Evolutionary conservation across 2,797 vertebrate species (phyloP), one percentile per base, ranked within the genome.

Genomic region (Sebastolobus altivelis): DNA sequence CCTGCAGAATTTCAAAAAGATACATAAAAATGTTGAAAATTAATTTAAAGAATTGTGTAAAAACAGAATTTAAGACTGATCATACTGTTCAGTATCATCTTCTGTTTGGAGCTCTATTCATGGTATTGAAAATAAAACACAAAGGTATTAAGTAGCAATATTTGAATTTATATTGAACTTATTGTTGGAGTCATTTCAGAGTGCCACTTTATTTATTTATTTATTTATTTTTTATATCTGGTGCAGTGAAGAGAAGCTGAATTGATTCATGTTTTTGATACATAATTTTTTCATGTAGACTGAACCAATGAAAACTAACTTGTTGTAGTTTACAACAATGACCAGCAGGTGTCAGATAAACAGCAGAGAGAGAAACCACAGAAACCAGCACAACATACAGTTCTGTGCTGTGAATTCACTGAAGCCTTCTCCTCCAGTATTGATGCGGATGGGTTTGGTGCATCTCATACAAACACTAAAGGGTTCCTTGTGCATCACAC

Each of bases 311-410:
- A 6, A 52, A 35, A 46, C 9, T 8, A 49, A 11, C 31, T 0
- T 18, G 25, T 18, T 29, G 7, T 72, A 75, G 40, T 85, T 82
- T 25, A 3, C 25, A n/a, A 18, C 0, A 12, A 20, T 29, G 59
- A 13, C 81, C 88, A 80, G 68, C 4, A 84, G 87, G 54, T 79
- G 90, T 79, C 84, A 88, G 59, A n/a, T 63, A 72, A 70, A 55
- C 14, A 59, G 55, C 14, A 65, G 46, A 33, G 12, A 37, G 46
- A 33, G 12, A 29, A 25, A 33, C n/a, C 27, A 40, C 46, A 62
- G 37, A 18, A 1, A 20, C 25, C 35, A 58, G n/a, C 18, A 8
- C 14, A 13, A 29, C 25, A 46, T 10, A 2, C 35, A 37, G 35
- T 37, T 37, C 35, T 37, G 35, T 37, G 35, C 35, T 37, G 35